These are phyloP conservation scores for Pycnomerus fuliginosus DNA, from an alignment of 2,888 invertebrate genomes.

Conservation along the genomic window DNA sequence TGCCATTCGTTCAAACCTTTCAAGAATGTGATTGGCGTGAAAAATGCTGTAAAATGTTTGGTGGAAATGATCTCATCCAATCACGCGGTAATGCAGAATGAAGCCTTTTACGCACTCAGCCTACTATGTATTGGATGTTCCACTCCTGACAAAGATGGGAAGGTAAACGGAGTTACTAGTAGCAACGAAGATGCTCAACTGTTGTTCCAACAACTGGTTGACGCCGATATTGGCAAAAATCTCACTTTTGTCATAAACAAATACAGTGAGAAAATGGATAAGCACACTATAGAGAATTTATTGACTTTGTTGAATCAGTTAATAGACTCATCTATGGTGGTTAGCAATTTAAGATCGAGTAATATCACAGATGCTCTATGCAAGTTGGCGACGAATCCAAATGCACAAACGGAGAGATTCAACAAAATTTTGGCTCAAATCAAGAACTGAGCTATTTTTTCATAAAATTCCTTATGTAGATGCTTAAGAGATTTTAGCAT, in stretches of 20 bases:
- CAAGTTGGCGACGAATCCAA: conserved; percentile 32
- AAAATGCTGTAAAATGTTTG: conserved; percentile 72
- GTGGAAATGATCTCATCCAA: conserved; percentile 81
- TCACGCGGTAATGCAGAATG: conserved; percentile 86
- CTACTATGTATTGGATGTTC: conserved; percentile 56
- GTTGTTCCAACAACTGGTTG: conserved; percentile 32
- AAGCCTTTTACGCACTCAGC: conserved; percentile 73
- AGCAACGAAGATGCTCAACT: neutral
- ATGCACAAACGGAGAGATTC: conserved; percentile 27
- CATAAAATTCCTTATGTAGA: neutral
- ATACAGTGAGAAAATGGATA: conserved; percentile 47
- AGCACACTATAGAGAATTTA: conserved; percentile 44
- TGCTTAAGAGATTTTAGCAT: too few species aligned
- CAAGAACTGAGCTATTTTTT: conserved; percentile 2
- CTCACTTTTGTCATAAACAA: conserved; percentile 44
- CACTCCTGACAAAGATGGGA: conserved; percentile 2
- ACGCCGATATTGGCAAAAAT: conserved; percentile 46
- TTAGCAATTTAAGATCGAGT: conserved; percentile 38
- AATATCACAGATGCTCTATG: conserved; percentile 32
- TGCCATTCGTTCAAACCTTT: conserved; percentile 55
- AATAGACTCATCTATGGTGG: conserved; percentile 31
- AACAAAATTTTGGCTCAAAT: conserved; percentile 15
- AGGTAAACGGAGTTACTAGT: conserved; percentile 3
- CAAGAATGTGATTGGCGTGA: conserved; percentile 54
- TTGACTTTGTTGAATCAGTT: conserved; percentile 43